Evolutionary conservation across 2,797 vertebrate genomes (phyloP).

Genomic region (Pogoniulus pusillus): DNA sequence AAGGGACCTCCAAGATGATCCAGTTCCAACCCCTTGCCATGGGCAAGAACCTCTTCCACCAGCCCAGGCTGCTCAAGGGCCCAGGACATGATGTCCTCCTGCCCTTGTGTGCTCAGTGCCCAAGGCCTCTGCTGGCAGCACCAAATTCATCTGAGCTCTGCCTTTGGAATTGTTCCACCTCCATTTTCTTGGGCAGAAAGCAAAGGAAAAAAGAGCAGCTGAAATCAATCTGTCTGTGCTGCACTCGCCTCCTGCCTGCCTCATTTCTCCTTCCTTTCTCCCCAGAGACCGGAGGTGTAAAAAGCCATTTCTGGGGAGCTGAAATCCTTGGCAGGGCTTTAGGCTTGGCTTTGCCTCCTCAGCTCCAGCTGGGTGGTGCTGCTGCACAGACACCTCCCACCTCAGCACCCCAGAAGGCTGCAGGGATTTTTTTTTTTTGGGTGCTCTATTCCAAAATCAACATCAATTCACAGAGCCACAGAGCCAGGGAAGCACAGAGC

Average conservation of each 20-base stretch:
- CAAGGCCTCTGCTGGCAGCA: background rate
- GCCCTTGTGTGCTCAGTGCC: background rate
- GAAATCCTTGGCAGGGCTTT: background rate
- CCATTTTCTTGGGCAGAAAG: background rate
- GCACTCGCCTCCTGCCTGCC: background rate
- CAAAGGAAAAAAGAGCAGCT: background rate
- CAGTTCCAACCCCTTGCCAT: too few relatives aligned
- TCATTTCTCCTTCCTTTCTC: background rate
- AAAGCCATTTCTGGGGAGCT: background rate
- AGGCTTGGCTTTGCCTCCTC: background rate
- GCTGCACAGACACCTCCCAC: background rate
- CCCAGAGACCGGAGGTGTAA: background rate
- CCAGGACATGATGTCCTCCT: background rate
- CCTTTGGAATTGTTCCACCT: background rate
- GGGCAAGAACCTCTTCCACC: too few relatives aligned
- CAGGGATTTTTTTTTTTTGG: background rate
- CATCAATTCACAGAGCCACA: too few relatives aligned
- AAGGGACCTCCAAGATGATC: too few relatives aligned
- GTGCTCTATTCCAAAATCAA: background rate
- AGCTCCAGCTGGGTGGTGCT: background rate
- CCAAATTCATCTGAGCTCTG: background rate
- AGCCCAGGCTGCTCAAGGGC: too few relatives aligned
- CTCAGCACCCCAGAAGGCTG: background rate
- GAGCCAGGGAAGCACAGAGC: too few relatives aligned
- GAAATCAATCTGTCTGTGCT: background rate